Evolutionary conservation across 2,113 vertebrate species (phyloP).

Genomic region (Campylorhamphus procurvoides): DNA sequence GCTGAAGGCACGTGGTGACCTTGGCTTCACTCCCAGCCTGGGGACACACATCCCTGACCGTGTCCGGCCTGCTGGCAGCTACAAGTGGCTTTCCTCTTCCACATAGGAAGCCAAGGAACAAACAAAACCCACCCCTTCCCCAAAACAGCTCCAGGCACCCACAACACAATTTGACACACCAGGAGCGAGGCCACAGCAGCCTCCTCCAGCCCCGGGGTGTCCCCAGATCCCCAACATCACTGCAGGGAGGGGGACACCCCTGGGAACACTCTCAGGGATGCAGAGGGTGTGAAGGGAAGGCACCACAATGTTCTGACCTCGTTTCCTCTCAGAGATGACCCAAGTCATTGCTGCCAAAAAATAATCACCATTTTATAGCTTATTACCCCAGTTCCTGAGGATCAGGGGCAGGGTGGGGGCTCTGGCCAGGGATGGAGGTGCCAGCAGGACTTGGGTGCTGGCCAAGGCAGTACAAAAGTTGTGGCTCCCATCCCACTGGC

Average conservation of each 20-base stretch:
- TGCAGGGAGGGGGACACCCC: neutral
- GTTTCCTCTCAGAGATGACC: neutral
- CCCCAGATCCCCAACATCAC: neutral
- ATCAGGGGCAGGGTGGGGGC: neutral
- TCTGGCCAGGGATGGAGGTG: neutral
- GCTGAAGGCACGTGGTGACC: neutral
- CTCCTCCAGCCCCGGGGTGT: neutral
- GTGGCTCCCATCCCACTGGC: neutral
- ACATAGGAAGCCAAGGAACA: constrained; percentile 5
- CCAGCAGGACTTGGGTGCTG: neutral
- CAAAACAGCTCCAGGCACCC: neutral
- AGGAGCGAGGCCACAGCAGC: neutral
- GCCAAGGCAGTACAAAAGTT: neutral
- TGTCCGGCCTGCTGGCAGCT: neutral
- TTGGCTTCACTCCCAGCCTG: fast-evolving
- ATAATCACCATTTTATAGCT: neutral
- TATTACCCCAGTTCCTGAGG: neutral
- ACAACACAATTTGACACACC: fast-evolving
- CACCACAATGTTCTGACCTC: fast-evolving
- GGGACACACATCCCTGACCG: neutral
- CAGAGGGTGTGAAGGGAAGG: neutral
- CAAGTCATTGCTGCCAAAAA: fast-evolving
- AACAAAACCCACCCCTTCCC: constrained; percentile 32
- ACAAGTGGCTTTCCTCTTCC: neutral
- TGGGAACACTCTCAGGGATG: neutral